Conservation (phyloP, 2,113 vertebrate genomes). For the Python bivittatus region DNA sequence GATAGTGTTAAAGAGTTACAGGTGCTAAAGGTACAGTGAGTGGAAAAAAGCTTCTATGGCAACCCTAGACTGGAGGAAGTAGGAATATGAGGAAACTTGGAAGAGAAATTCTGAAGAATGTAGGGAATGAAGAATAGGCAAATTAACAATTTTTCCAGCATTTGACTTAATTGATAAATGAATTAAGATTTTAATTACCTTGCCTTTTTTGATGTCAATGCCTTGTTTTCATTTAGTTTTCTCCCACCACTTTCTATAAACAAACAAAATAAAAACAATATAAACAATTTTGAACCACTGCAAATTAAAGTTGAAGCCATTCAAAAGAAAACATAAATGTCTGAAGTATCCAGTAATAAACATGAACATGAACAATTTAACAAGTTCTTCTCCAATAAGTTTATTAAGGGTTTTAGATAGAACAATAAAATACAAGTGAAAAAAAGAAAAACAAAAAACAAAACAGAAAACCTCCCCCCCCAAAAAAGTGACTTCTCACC, state of each 20-base stretch:
- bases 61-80: background rate
- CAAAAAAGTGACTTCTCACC: too few species aligned
- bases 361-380: background rate
- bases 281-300: background rate
- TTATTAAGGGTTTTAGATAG: too few species aligned
- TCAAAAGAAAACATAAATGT: background rate
- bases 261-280: conserved; percentile 40
- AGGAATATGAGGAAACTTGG: background rate
- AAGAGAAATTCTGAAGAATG: background rate
- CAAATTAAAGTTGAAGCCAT: background rate
- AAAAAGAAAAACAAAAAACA: too few species aligned
- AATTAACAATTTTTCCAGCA: background rate
- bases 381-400: too few species aligned
- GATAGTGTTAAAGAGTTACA: background rate
- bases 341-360: background rate
- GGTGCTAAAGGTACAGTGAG: background rate
- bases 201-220: conserved; percentile 93
- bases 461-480: too few species aligned
- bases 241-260: conserved; percentile 91
- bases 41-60: background rate
- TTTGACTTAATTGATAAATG: background rate
- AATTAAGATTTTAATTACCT: conserved; percentile 73
- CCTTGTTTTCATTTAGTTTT: conserved; percentile 96
- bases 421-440: too few species aligned
- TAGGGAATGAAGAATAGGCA: background rate